These are phyloP conservation scores for Phoxinus dragarum DNA, from an alignment of 2,797 vertebrate genomes.

Conservation along the genomic window DNA sequence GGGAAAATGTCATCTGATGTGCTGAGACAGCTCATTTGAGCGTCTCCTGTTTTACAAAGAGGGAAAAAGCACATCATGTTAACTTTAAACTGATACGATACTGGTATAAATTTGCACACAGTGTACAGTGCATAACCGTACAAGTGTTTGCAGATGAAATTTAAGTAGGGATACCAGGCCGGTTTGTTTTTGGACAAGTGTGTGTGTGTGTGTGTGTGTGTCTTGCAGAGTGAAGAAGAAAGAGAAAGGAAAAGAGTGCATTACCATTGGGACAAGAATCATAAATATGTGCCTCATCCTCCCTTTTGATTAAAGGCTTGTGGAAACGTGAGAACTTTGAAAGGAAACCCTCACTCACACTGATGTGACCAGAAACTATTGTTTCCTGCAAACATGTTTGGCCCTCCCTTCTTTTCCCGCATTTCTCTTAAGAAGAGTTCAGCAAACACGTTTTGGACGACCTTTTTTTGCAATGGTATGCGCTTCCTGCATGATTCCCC, in stretches of 20 bases:
- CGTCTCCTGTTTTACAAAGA: conserved; percentile 43
- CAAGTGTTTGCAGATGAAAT: conserved; percentile 6
- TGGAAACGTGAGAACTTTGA: conserved; percentile 1
- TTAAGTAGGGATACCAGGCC: neutral
- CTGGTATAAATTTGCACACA: conserved; percentile 42
- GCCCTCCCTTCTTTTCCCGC: neutral
- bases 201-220: conserved; percentile 11
- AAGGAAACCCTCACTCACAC: neutral
- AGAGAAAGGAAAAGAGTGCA: neutral
- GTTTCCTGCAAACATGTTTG: neutral
- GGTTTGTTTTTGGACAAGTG: conserved; percentile 29
- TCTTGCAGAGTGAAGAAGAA: neutral
- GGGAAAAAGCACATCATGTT: conserved; percentile 57
- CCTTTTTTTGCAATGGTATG: conserved; percentile 23
- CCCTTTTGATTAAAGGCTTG: conserved; percentile 16
- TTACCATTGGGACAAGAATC: conserved; percentile 14
- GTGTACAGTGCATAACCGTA: conserved; percentile 24
- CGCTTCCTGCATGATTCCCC: conserved; percentile 22
- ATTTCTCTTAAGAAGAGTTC: neutral
- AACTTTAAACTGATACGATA: conserved; percentile 37
- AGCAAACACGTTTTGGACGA: conserved; percentile 30
- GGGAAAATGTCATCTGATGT: conserved; percentile 71
- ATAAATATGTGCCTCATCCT: conserved; percentile 13
- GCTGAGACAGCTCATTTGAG: conserved; percentile 67
- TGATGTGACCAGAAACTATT: conserved; percentile 10